phyloP scores from a whole-genome alignment of 2,797 vertebrate genomes.

The Lophius americanus region DNA sequence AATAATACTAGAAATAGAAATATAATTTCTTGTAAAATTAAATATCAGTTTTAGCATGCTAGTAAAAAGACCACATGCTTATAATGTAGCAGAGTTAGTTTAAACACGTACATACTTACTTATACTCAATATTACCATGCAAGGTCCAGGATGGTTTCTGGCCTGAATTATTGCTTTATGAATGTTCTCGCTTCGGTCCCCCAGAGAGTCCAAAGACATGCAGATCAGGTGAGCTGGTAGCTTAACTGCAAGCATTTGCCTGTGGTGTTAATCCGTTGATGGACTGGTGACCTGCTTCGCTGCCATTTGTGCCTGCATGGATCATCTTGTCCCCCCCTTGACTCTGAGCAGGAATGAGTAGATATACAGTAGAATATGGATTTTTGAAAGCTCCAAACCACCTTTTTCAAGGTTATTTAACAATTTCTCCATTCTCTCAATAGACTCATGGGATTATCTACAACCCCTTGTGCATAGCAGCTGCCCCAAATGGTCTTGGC shows the following conservation, averaged over 20 bases:
- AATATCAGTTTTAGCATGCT: too few species aligned
- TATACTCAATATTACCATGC: too few species aligned
- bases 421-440: conserved; percentile 47
- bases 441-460: conserved; percentile 44
- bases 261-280: conserved; percentile 48
- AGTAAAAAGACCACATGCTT: too few species aligned
- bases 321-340: conserved; percentile 20
- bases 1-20: too few species aligned
- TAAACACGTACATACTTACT: too few species aligned
- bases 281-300: conserved; percentile 43
- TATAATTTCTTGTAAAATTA: too few species aligned
- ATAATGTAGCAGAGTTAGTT: too few species aligned
- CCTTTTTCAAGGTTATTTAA: conserved; percentile 59
- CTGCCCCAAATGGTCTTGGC: conserved; percentile 31
- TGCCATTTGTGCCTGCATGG: conserved; percentile 40
- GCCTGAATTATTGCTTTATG: neutral
- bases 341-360: conserved; percentile 39
- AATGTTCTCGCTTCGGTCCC: conserved; percentile 3
- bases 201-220: conserved; percentile 25
- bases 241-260: conserved; percentile 36
- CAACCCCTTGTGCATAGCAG: conserved; percentile 36
- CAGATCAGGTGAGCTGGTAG: conserved; percentile 37
- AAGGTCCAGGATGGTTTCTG: neutral
- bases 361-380: conserved; percentile 22
- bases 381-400: conserved; percentile 27